Conservation (phyloP, 1,140 invertebrate species). For the Arctopsyche grandis region DNA sequence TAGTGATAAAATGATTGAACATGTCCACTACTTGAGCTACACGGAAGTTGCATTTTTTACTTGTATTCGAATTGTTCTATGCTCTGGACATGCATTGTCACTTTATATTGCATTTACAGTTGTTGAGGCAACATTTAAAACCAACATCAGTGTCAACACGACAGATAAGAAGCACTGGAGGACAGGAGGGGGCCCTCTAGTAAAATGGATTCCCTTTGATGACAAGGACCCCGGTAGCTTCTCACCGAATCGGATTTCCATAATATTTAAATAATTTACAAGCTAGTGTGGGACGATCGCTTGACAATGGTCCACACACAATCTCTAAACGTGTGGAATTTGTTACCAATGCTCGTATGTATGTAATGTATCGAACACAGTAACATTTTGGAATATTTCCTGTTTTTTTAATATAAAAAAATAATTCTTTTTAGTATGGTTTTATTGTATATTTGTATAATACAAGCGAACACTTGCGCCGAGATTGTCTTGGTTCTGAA, state of each 20-base stretch:
- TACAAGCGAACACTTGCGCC: neutral
- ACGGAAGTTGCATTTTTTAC: conserved; percentile 2
- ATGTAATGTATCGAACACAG: too few species aligned
- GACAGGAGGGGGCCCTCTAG: neutral
- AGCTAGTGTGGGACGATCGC: neutral
- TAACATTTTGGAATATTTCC: too few species aligned
- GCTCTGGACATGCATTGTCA: conserved; percentile 33
- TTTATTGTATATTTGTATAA: too few species aligned
- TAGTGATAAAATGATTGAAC: too few species aligned
- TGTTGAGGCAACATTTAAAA: neutral
- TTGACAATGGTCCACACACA: too few species aligned
- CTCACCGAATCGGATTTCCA: conserved; percentile 36
- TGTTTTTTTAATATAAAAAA: too few species aligned
- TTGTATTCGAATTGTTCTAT: neutral
- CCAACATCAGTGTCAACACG: neutral
- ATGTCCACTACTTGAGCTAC: neutral
- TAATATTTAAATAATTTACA: conserved; percentile 37
- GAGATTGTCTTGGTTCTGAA: neutral
- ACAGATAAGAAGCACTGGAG: neutral
- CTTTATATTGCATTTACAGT: conserved; percentile 8
- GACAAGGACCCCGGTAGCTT: conserved; percentile 4
- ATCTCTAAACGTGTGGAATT: too few species aligned
- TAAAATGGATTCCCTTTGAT: neutral
- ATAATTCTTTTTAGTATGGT: too few species aligned
- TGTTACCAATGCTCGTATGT: too few species aligned